Base-by-base conservation (phyloP, 2,113 vertebrate genomes). In the Apus apus region DNA sequence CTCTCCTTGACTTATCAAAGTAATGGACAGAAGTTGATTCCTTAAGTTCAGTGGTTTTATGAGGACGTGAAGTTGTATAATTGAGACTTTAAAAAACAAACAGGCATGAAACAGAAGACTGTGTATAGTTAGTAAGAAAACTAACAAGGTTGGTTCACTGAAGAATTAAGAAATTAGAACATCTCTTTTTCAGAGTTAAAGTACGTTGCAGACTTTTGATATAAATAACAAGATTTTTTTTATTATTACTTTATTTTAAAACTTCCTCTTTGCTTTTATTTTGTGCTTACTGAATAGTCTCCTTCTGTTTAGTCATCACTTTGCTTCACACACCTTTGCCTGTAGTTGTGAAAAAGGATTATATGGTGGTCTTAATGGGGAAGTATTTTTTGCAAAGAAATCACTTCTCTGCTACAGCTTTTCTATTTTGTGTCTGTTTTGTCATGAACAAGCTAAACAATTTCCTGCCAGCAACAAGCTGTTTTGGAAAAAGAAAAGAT, bases 371-470 rank as follows among this genome's bases (percentile, higher is more conserved):
- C 92, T 81, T 94, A 84, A 94, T 90, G 45, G 48, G 92, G 92
- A 96, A 96, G 93, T 96, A 54, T 57, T 68, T 96, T 95, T 92
- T 96, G 90, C 94, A 89, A 85, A 94, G 79, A 90, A 94, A 92
- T 84, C 88, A 87, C 15, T 95, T 95, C 29, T 93, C 19, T 89
- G 65, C 85, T 88, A 13, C 78, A 83, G 58, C 72, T 74, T 94
- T 92, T 86, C 88, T 94, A 5, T 91, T 94, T 94, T 80, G 21
- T 94, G 89, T 91, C 91, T 95, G n/a, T 88, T 95, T 97, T 93
- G 72, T 90, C 86, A 75, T 84, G 89, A 92, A 78, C 88, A 90
- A 92, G 65, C 85, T 84, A 38, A 93, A 77, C 46, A 19, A 79
- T 87, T 96, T 96, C 78, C 75, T 96, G 76, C 17, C 26, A 45